Evolutionary conservation across 2,113 vertebrate genomes (phyloP).

Genomic region (Macaca nemestrina): DNA sequence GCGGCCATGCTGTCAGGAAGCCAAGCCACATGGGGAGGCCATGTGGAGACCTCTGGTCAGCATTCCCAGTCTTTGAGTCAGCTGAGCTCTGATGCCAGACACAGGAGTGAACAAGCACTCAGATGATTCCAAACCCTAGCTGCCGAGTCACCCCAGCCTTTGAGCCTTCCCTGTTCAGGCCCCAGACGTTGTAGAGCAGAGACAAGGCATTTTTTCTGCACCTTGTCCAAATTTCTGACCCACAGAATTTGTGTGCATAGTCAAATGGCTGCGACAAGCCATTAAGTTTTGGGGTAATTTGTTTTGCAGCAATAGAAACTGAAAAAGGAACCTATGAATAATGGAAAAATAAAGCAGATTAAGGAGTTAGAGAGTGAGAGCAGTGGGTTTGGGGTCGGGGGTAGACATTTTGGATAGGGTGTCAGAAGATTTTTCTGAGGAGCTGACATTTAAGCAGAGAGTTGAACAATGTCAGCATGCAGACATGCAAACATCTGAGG

Average conservation of each 20-base stretch:
- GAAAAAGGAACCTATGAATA: background rate
- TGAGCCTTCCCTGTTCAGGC: background rate
- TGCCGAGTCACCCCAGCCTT: background rate
- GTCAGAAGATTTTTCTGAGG: background rate
- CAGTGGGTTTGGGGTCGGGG: background rate
- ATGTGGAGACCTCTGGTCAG: background rate
- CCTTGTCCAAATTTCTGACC: background rate
- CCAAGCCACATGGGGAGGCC: background rate
- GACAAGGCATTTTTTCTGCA: background rate
- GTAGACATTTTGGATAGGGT: background rate
- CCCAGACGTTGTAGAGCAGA: background rate
- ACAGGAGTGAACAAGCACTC: background rate
- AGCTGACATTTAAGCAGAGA: background rate
- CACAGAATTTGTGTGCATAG: background rate
- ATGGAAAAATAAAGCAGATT: background rate
- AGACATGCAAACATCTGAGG: background rate
- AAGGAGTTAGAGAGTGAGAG: background rate
- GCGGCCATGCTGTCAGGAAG: background rate
- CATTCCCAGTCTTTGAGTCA: background rate
- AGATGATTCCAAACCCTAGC: background rate
- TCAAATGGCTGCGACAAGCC: background rate
- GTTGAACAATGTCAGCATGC: background rate
- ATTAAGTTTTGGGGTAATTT: background rate
- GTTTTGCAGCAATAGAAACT: background rate
- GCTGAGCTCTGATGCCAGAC: background rate